Percentiles rank a stretch among this genome's conserved stretches.
Evolutionary conservation across 2,113 vertebrate genomes (phyloP).

Genomic region (Tachycineta bicolor): DNA sequence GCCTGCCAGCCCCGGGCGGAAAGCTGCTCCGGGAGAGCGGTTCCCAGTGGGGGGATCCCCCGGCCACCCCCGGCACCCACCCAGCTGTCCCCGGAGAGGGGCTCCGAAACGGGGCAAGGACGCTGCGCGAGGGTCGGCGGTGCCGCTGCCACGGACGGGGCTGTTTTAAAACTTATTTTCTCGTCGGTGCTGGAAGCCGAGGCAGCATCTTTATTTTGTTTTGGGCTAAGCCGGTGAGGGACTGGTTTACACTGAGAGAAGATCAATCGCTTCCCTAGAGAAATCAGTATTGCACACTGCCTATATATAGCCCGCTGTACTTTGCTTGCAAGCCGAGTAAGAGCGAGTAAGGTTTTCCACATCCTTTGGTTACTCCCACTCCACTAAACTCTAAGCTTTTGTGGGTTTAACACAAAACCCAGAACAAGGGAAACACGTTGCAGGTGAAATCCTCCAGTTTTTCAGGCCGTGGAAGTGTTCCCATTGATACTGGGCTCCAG

Average conservation of each 20-base stretch:
- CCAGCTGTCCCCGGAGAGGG: neutral
- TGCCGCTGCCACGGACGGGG: rapidly evolving
- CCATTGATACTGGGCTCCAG: neutral
- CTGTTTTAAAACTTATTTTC: neutral
- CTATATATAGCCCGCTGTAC: neutral
- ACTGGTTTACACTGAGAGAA: neutral
- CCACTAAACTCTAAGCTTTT: neutral
- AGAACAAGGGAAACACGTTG: neutral
- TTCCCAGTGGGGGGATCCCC: neutral
- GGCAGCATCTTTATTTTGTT: neutral
- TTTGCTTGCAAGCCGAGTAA: neutral
- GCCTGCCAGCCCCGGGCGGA: neutral
- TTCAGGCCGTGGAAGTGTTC: neutral
- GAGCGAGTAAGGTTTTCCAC: neutral
- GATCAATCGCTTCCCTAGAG: neutral
- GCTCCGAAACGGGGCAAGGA: neutral
- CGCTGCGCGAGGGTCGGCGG: neutral
- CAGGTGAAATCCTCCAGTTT: neutral
- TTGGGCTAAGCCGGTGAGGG: neutral
- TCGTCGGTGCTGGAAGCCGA: neutral
- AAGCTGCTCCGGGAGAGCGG: neutral
- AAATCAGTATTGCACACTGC: neutral
- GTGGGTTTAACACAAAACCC: neutral
- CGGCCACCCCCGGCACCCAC: neutral
- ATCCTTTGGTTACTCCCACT: neutral